These are phyloP conservation scores for Drosophila kanekoi DNA, from an alignment of 2,888 invertebrate species.

Conservation along the genomic window DNA sequence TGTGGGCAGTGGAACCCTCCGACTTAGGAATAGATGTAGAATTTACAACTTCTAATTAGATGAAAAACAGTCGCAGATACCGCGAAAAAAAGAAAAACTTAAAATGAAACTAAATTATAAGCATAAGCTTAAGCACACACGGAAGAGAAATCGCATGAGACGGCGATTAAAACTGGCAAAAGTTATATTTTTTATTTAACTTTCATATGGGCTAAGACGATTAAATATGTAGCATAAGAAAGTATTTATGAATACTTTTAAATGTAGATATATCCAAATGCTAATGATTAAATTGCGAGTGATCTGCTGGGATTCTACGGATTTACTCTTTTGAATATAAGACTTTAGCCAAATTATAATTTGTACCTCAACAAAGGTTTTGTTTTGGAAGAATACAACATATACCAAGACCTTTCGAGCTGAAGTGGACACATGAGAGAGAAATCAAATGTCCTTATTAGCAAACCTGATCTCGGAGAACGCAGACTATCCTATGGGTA, in stretches of 20 bases:
- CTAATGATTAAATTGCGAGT: no score
- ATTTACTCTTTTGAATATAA: no score
- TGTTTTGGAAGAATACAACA: no score
- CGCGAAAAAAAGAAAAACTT: background rate
- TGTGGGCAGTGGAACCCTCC: slow-evolving; percentile 33
- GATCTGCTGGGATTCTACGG: no score
- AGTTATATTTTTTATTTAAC: background rate
- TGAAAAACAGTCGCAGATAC: slow-evolving; percentile 40
- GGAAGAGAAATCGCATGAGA: slow-evolving; percentile 12
- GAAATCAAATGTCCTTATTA: no score
- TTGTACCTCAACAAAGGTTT: no score
- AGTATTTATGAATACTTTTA: background rate
- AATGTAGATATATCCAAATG: no score
- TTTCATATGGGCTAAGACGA: background rate
- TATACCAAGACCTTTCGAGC: no score
- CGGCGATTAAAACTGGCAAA: background rate
- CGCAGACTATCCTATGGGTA: no score
- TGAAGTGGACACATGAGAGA: no score
- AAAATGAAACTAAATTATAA: slow-evolving; percentile 13
- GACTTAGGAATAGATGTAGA: slow-evolving; percentile 27
- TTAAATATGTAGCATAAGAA: background rate
- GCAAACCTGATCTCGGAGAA: no score
- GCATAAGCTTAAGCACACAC: background rate
- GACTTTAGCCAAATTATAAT: no score
- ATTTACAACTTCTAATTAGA: slow-evolving; percentile 56